Evolutionary conservation across 92 coral and sea anemone species (phyloP).

Genomic region (Micromussa lordhowensis): DNA sequence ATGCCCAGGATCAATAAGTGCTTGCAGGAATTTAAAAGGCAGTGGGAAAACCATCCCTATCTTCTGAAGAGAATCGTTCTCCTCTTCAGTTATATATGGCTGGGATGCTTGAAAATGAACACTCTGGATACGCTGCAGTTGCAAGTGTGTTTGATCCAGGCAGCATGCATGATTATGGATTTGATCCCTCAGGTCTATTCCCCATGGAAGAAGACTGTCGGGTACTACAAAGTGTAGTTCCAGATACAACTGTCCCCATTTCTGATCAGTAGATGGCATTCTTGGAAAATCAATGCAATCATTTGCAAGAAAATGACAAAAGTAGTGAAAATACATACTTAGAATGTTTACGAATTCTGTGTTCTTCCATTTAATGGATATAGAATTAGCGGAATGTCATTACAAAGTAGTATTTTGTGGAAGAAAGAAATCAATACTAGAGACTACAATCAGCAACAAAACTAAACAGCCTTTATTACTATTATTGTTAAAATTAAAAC

Average conservation of each 20-base stretch:
- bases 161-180: slow-evolving; percentile 32
- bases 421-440: too few species aligned
- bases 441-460: too few species aligned
- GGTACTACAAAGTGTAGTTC: slow-evolving; percentile 60
- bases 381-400: neutral
- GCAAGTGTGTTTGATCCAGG: slow-evolving; percentile 11
- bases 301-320: slow-evolving; percentile 50
- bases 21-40: slow-evolving; percentile 52
- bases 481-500: too few species aligned
- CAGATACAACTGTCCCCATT: slow-evolving; percentile 39
- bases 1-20: slow-evolving; percentile 55
- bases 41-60: slow-evolving; percentile 57
- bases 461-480: too few species aligned
- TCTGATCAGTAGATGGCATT: slow-evolving; percentile 29
- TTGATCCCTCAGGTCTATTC: slow-evolving; percentile 58
- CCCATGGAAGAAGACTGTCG: slow-evolving; percentile 60
- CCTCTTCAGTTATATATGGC: slow-evolving; percentile 62
- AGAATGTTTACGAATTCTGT: slow-evolving; percentile 33
- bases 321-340: slow-evolving; percentile 53
- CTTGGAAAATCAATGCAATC: slow-evolving; percentile 40
- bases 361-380: slow-evolving; percentile 13
- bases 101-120: slow-evolving; percentile 58
- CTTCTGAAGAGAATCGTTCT: slow-evolving; percentile 58
- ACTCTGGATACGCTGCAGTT: slow-evolving; percentile 50
- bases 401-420: neutral